Conservation (phyloP, 1,140 invertebrate species). For the Dendrolimus punctatus region DNA sequence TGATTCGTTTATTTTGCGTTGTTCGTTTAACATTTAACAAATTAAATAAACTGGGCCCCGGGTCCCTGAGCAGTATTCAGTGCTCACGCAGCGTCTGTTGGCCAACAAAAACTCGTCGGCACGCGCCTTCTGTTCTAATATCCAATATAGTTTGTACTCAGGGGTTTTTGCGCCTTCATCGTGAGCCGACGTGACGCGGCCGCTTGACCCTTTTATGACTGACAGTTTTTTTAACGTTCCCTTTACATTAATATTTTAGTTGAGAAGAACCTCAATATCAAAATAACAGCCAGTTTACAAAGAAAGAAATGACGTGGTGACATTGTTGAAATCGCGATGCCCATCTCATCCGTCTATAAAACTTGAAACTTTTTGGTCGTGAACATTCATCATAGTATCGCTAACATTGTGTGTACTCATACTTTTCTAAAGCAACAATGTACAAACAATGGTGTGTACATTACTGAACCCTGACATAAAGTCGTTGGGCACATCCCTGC, state of each 20-base stretch:
- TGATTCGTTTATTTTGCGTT: constrained; percentile 10
- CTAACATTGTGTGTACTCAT: constrained; percentile 1
- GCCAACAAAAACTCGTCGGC: constrained; percentile 47
- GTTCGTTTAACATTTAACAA: constrained; percentile 17
- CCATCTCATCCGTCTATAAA: background rate
- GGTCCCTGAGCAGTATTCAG: constrained; percentile 14
- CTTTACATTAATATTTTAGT: background rate
- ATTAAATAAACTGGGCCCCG: constrained; percentile 28
- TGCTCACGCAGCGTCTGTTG: constrained; percentile 25
- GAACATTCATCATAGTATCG: constrained; percentile 6
- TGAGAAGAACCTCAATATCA: no score
- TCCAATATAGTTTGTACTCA: constrained; percentile 61
- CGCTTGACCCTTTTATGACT: constrained; percentile 62
- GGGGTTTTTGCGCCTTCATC: constrained; percentile 42
- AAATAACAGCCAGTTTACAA: no score
- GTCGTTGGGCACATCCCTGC: constrained; percentile 20
- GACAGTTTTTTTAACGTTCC: constrained; percentile 37
- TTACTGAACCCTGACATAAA: constrained; percentile 12
- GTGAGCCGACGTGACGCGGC: constrained; percentile 38
- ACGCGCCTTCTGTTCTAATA: constrained; percentile 62
- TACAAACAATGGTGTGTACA: constrained; percentile 15
- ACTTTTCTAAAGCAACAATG: constrained; percentile 10
- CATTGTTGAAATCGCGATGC: background rate
- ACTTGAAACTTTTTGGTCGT: background rate
- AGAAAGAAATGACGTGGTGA: no score